Evolutionary conservation across 2,113 vertebrate genomes (phyloP).

Genomic region (Callorhinus ursinus): DNA sequence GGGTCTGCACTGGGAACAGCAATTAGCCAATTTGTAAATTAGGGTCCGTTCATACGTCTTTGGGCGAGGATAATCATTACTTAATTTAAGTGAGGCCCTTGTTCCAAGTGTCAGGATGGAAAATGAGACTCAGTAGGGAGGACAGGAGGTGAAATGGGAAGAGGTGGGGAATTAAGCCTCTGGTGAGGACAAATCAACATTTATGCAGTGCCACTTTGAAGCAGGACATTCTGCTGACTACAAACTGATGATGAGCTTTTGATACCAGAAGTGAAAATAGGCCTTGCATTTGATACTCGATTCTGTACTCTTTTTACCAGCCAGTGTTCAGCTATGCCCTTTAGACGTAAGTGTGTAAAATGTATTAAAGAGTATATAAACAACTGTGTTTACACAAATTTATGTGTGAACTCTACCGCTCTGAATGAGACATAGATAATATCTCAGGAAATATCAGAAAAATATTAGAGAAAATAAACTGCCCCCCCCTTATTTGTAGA

Average conservation of each 20-base stretch:
- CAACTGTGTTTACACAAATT: neutral
- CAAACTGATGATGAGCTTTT: constrained; percentile 41
- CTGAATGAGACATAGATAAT: neutral
- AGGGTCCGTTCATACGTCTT: constrained; percentile 74
- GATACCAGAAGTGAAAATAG: constrained; percentile 53
- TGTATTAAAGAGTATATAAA: neutral
- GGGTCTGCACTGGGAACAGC: constrained; percentile 47
- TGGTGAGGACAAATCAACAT: constrained; percentile 51
- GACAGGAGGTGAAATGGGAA: constrained; percentile 68
- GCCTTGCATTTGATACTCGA: neutral
- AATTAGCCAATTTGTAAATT: constrained; percentile 80
- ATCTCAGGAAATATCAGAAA: neutral
- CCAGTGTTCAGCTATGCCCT: neutral
- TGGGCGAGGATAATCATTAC: constrained; percentile 73
- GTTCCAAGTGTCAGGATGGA: constrained; percentile 58
- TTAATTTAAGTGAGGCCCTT: constrained; percentile 75
- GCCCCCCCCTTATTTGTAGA: neutral
- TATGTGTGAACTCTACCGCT: neutral
- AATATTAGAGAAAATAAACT: neutral
- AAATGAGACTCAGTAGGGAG: constrained; percentile 63
- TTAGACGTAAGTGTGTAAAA: neutral
- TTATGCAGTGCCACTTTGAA: constrained; percentile 43
- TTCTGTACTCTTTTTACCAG: neutral
- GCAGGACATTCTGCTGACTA: constrained; percentile 29
- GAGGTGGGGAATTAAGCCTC: constrained; percentile 70